Conservation (phyloP, 2,888 invertebrate genomes). For the Scaptomyza cyrtandrae region DNA sequence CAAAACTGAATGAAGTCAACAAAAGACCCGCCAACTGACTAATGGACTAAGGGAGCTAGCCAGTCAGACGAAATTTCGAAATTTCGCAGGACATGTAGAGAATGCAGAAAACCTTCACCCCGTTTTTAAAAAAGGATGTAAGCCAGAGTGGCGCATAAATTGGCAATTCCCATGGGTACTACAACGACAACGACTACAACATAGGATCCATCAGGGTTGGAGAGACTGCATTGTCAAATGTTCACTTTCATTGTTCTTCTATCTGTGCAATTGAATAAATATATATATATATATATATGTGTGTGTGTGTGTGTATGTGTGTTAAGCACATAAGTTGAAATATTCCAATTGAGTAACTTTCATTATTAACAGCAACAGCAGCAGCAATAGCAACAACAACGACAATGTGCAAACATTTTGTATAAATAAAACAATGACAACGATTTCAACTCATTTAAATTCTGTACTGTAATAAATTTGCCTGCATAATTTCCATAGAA, state of each 20-base stretch:
- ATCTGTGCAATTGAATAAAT: conserved; percentile 18
- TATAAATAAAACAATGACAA: conserved; percentile 75
- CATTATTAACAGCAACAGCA: conserved; percentile 75
- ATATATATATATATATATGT: too few species aligned
- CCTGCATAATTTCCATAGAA: conserved; percentile 71
- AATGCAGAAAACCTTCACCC: conserved; percentile 4
- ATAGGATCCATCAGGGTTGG: conserved; percentile 15
- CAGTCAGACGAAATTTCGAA: conserved; percentile 26
- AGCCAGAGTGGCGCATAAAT: conserved; percentile 71
- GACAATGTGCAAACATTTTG: conserved; percentile 65
- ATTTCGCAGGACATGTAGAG: conserved; percentile 39
- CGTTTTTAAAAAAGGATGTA: conserved; percentile 20
- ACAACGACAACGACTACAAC: not conserved
- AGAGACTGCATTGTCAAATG: conserved; percentile 67
- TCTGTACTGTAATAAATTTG: conserved; percentile 74
- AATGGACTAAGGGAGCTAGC: conserved; percentile 52
- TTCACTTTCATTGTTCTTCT: conserved; percentile 67
- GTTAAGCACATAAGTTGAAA: conserved; percentile 80
- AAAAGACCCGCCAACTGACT: conserved; percentile 63
- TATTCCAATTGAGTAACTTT: conserved; percentile 81
- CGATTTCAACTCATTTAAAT: conserved; percentile 77
- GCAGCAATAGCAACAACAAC: conserved; percentile 27
- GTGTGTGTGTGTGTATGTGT: conserved; percentile 37
- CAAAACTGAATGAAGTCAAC: conserved; percentile 79
- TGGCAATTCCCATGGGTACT: conserved; percentile 74